A percentile compares a stretch with the other conserved stretches of the same genome.
Evolutionary conservation across 2,888 invertebrate genomes (phyloP).

Genomic region (Fissipunctia ypsillon): DNA sequence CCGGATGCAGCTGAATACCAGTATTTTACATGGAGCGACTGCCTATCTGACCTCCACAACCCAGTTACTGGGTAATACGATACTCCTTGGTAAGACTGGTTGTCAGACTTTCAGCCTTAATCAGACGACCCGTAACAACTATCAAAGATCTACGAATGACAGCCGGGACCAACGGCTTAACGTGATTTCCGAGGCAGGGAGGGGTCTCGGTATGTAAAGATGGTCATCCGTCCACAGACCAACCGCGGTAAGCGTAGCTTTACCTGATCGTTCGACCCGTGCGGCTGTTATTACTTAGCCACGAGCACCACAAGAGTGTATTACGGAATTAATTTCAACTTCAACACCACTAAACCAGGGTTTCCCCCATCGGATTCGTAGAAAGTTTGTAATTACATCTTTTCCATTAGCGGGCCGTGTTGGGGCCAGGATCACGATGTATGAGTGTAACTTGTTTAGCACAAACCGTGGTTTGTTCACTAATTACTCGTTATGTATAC

Average conservation of each 20-base stretch:
- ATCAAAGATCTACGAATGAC: neutral
- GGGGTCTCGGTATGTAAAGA: neutral
- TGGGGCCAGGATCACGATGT: conserved; percentile 53
- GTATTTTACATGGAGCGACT: neutral
- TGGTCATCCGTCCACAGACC: neutral
- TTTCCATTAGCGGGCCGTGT: conserved; percentile 69
- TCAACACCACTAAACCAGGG: conserved; percentile 54
- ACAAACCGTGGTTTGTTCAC: conserved; percentile 50
- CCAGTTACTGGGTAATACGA: neutral
- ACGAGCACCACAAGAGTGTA: neutral
- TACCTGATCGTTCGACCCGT: neutral
- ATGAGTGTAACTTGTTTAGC: conserved; percentile 49
- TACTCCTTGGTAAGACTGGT: neutral
- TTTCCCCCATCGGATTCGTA: conserved; percentile 59
- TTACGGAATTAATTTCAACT: conserved; percentile 58
- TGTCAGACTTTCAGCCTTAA: neutral
- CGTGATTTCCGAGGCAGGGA: neutral
- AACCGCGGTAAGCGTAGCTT: neutral
- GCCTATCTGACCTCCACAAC: neutral
- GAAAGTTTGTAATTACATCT: conserved; percentile 73
- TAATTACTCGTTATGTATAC: conserved; percentile 44
- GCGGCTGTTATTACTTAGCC: neutral
- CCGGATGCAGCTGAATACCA: neutral
- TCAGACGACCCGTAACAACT: neutral
- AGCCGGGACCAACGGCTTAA: neutral